These are phyloP conservation scores for Ondatra zibethicus DNA, from an alignment of 2,113 vertebrate species.

Conservation along the genomic window DNA sequence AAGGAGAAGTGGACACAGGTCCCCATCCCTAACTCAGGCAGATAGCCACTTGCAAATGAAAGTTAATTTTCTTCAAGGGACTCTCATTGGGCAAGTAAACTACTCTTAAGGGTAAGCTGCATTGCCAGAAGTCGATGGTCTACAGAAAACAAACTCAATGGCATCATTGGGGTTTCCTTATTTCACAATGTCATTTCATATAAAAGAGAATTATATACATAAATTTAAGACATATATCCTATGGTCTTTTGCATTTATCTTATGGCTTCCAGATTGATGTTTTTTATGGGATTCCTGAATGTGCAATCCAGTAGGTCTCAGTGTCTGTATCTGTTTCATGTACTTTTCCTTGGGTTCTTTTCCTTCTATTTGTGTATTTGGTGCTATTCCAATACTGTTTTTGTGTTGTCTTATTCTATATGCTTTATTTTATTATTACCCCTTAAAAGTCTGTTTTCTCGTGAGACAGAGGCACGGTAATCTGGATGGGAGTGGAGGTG, in stretches of 20 bases:
- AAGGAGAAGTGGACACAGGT: neutral
- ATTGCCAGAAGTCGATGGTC: neutral
- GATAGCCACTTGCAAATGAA: neutral
- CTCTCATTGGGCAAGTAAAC: neutral
- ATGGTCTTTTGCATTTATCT: neutral
- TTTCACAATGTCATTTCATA: neutral
- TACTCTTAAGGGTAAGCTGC: no score
- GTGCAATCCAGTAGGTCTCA: neutral
- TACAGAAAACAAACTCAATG: neutral
- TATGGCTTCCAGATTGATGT: neutral
- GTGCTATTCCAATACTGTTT: neutral
- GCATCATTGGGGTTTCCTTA: neutral
- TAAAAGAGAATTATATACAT: no score
- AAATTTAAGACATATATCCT: neutral
- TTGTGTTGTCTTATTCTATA: neutral
- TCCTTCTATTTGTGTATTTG: neutral
- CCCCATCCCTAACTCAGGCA: neutral
- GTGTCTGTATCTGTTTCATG: neutral
- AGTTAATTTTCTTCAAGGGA: neutral
- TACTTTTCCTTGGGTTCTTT: neutral
- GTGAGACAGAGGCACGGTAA: neutral
- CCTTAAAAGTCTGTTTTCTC: neutral
- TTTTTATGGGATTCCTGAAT: neutral
- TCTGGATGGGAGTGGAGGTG: neutral
- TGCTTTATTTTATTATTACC: neutral